Percentiles rank a stretch among this genome's conserved stretches.
Conservation (phyloP, 1,140 invertebrate genomes). For the Neodiprion fabricii region DNA sequence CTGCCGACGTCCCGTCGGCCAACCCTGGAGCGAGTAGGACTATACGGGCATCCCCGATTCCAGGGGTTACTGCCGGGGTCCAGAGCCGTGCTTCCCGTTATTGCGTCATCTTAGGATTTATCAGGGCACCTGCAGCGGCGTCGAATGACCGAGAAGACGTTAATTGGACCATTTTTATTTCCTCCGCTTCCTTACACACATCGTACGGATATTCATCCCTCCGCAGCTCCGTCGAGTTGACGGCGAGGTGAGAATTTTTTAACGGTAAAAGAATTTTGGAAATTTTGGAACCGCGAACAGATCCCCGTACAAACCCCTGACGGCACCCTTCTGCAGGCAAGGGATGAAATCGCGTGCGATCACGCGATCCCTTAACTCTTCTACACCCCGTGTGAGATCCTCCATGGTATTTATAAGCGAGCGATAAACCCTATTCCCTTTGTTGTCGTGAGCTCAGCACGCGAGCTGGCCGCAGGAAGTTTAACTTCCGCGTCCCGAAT, state of each 20-base stretch:
- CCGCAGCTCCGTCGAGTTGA: too few species aligned
- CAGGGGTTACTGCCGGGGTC: background rate
- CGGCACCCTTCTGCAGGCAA: background rate
- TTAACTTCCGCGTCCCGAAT: too few species aligned
- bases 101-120: background rate
- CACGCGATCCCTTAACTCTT: background rate
- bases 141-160: too few species aligned
- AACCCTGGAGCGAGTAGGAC: background rate
- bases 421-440: constrained; percentile 4
- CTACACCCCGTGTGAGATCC: background rate
- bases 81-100: background rate
- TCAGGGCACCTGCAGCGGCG: background rate
- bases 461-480: background rate
- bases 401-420: background rate
- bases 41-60: too few species aligned
- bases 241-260: too few species aligned
- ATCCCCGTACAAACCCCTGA: background rate
- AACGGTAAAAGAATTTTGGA: background rate
- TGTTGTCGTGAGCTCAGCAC: background rate
- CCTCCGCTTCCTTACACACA: too few species aligned
- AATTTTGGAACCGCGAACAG: background rate
- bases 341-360: background rate
- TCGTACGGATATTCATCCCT: too few species aligned
- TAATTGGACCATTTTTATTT: too few species aligned
- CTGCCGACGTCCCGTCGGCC: background rate